Evolutionary conservation across 2,797 vertebrate species (phyloP).

Genomic region (Mus minutoides): DNA sequence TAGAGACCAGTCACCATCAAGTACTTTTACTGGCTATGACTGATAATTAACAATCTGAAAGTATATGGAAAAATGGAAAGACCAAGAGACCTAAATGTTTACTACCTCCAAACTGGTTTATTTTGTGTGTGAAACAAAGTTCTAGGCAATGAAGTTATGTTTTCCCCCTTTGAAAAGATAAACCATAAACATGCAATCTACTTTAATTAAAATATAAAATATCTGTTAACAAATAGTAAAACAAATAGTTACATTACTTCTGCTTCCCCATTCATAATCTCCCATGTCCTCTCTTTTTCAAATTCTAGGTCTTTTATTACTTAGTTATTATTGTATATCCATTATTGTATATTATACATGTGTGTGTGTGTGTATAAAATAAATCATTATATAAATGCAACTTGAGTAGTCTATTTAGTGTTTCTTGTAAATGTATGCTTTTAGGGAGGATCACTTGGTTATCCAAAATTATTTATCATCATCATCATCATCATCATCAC

Average conservation of each 20-base stretch:
- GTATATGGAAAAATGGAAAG: background rate
- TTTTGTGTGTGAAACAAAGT: background rate
- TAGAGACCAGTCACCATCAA: background rate
- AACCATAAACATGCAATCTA: background rate
- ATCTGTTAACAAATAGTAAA: background rate
- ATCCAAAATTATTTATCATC: background rate
- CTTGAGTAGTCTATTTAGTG: background rate
- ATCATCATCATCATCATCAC: too few relatives aligned
- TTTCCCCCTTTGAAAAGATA: background rate
- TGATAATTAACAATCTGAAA: background rate
- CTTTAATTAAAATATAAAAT: background rate
- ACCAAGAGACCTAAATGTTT: background rate
- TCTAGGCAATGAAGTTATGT: background rate
- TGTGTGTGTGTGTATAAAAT: background rate
- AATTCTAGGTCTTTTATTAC: background rate
- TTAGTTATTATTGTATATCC: background rate
- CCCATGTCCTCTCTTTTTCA: background rate
- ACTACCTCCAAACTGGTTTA: background rate
- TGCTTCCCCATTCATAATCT: background rate
- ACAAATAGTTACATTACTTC: background rate
- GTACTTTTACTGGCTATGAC: background rate
- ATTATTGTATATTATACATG: too few relatives aligned
- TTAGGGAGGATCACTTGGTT: background rate
- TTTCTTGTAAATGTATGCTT: background rate
- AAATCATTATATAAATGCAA: background rate